Percentiles rank a stretch among this genome's conserved stretches.
These are phyloP conservation scores for Artemisiospiza belli DNA, from an alignment of 2,113 vertebrate genomes.

Conservation along the genomic window DNA sequence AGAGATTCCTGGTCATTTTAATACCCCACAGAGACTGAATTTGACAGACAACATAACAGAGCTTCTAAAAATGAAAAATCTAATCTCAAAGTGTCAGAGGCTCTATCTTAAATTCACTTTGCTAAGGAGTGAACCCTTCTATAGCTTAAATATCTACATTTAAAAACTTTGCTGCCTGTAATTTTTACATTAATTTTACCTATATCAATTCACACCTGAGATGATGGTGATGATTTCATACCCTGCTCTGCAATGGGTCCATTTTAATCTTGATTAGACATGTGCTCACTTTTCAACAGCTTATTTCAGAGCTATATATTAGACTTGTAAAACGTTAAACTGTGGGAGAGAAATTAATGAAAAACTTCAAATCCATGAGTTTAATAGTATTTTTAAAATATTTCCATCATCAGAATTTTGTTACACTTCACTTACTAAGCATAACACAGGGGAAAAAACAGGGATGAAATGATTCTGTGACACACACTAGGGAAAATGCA, in stretches of 20 bases:
- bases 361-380: not conserved
- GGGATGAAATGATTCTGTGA: not conserved
- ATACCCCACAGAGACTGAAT: not conserved
- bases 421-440: not conserved
- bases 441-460: not conserved
- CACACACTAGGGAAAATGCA: not conserved
- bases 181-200: not conserved
- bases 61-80: slow-evolving; percentile 7
- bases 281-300: not conserved
- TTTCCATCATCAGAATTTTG: not conserved
- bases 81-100: not conserved
- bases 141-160: not conserved
- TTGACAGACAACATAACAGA: not conserved
- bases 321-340: not conserved
- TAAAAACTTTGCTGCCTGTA: not conserved
- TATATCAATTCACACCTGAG: not conserved
- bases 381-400: not conserved
- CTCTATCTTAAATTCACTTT: not conserved
- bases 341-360: not conserved
- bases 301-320: not conserved
- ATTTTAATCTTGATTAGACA: not conserved
- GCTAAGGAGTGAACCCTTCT: not conserved
- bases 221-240: not conserved
- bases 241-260: not conserved
- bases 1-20: not conserved